Conservation (phyloP, 2,113 vertebrate species). For the Aegotheles bennettii region DNA sequence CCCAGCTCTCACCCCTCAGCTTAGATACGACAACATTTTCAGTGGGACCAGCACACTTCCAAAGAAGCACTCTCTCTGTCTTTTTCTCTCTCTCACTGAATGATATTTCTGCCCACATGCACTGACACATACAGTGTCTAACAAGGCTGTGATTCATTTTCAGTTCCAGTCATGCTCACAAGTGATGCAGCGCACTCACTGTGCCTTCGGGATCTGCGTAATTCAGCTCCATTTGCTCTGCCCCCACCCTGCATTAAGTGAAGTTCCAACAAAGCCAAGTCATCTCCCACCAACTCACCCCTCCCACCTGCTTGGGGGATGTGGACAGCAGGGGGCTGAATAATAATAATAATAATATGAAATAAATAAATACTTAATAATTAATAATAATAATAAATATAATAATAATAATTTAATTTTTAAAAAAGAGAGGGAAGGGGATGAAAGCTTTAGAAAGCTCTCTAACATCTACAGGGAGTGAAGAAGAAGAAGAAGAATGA, state of each 20-base stretch:
- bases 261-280: slow-evolving; percentile 55
- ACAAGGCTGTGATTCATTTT: slow-evolving; percentile 70
- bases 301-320: slow-evolving; percentile 58
- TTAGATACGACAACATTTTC: neutral
- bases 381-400: slow-evolving; percentile 10
- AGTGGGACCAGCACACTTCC: slow-evolving; percentile 3
- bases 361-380: too few species aligned
- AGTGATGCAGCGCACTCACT: slow-evolving; percentile 32
- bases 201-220: slow-evolving; percentile 48
- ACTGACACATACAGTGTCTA: slow-evolving; percentile 65
- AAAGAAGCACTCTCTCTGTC: slow-evolving; percentile 25
- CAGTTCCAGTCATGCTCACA: slow-evolving; percentile 60
- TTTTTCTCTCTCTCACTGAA: slow-evolving; percentile 23
- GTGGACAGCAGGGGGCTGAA: neutral
- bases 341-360: neutral
- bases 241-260: slow-evolving; percentile 16
- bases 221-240: slow-evolving; percentile 41
- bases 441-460: slow-evolving; percentile 55
- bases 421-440: neutral
- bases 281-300: slow-evolving; percentile 57
- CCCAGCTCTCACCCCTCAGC: neutral
- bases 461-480: slow-evolving; percentile 8
- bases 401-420: neutral
- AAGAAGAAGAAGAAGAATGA: neutral
- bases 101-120: slow-evolving; percentile 69